Evolutionary conservation across 2,888 invertebrate genomes (phyloP).

Genomic region (Minunthozetes semirufus): DNA sequence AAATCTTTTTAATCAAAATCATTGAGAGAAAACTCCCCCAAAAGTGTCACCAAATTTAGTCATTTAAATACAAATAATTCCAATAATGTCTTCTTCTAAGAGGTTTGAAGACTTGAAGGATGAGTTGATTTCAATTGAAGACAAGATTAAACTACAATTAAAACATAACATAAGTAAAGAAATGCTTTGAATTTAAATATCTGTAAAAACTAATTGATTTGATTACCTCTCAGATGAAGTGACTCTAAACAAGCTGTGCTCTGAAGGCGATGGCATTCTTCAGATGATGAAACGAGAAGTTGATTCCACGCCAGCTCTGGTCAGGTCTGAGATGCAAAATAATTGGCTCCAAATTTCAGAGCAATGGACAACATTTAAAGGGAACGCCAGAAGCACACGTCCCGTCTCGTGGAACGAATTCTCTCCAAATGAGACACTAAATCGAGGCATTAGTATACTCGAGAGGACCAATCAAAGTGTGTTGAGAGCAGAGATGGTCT

Average conservation of each 20-base stretch:
- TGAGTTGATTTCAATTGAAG: constrained; percentile 45
- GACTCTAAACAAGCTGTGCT: constrained; percentile 30
- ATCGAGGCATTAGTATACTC: constrained; percentile 47
- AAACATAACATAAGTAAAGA: constrained; percentile 42
- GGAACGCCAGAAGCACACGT: background rate
- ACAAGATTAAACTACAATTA: constrained; percentile 44
- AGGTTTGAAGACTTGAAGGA: constrained; percentile 49
- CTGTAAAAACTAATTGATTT: constrained; percentile 44
- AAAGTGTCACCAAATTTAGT: no score
- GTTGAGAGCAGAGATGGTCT: constrained; percentile 63
- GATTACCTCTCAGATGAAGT: constrained; percentile 36
- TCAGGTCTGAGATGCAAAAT: constrained; percentile 27
- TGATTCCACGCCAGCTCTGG: constrained; percentile 21
- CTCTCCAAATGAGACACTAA: constrained; percentile 40
- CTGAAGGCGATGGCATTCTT: constrained; percentile 36
- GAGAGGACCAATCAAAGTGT: constrained; percentile 47
- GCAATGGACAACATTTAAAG: constrained; percentile 34
- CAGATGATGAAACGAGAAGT: constrained; percentile 32
- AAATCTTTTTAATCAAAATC: no score
- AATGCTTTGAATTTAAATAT: background rate
- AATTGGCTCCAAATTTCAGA: constrained; percentile 3
- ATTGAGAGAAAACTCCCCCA: no score
- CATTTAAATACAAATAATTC: background rate
- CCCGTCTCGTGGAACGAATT: background rate
- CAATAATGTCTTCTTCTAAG: constrained; percentile 45